A percentile compares a stretch with the other conserved stretches of the same genome.
phyloP scores from a whole-genome alignment of 2,888 invertebrate species.

The Polydesmus complanatus region DNA sequence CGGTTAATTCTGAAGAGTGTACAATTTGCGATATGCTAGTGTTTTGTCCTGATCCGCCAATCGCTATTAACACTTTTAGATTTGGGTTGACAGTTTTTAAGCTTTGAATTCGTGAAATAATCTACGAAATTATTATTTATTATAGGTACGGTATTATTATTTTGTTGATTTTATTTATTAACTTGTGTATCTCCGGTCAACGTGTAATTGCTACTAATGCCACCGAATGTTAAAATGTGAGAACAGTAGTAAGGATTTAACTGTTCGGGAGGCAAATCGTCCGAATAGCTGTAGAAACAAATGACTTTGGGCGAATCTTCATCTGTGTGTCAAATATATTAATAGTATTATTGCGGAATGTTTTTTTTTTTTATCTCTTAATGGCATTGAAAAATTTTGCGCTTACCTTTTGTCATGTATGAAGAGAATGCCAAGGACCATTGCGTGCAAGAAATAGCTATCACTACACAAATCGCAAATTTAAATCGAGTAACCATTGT shows the following conservation, averaged over 20 bases:
- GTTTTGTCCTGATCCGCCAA: conserved; percentile 46
- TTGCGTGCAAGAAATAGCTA: too few species aligned
- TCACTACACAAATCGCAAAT: too few species aligned
- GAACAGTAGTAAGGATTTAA: neutral
- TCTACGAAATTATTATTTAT: neutral
- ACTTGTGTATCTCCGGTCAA: neutral
- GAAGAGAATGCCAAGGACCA: too few species aligned
- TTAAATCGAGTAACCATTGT: too few species aligned
- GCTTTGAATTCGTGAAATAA: neutral
- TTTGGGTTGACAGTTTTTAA: neutral
- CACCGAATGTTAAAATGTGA: neutral
- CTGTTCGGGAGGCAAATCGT: neutral
- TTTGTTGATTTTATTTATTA: neutral
- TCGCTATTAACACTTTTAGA: conserved; percentile 59
- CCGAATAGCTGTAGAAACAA: neutral
- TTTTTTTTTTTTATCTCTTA: too few species aligned
- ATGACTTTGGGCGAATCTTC: neutral
- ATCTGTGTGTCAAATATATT: too few species aligned
- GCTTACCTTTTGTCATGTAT: too few species aligned
- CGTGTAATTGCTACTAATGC: neutral
- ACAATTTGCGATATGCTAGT: conserved; percentile 58
- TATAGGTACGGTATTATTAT: neutral
- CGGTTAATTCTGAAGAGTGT: conserved; percentile 50
- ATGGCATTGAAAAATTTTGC: too few species aligned
- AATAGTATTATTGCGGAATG: too few species aligned